A percentile compares a stretch with the other conserved stretches of the same genome.
Conservation (phyloP, 2,888 invertebrate species). For the Cheilosia scutellata region DNA sequence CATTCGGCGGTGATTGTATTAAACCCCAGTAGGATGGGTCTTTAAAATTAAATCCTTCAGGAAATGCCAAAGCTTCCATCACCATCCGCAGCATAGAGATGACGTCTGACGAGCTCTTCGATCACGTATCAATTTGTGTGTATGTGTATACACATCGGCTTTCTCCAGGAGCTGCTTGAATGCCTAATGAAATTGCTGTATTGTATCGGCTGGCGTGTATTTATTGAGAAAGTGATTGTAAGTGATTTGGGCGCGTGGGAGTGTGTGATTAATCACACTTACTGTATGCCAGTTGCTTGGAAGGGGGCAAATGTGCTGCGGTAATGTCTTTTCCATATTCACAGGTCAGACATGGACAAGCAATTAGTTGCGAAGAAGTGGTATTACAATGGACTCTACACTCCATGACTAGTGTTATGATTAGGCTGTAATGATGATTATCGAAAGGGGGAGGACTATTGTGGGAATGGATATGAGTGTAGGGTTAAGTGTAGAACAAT, state of each 20-base stretch:
- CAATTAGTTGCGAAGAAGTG: slow-evolving; percentile 35
- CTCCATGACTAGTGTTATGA: slow-evolving; percentile 39
- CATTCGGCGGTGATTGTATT: slow-evolving; percentile 30
- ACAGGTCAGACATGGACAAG: slow-evolving; percentile 36
- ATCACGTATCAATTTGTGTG: slow-evolving; percentile 45
- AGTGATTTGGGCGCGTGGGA: slow-evolving; percentile 16
- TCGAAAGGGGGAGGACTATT: background rate
- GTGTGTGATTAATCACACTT: slow-evolving; percentile 37
- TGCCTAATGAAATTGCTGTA: slow-evolving; percentile 34
- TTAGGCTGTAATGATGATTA: slow-evolving; percentile 29
- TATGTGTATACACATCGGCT: background rate
- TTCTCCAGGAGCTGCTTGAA: slow-evolving; percentile 2
- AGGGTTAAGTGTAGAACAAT: slow-evolving; percentile 19
- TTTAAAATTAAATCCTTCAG: slow-evolving; percentile 48
- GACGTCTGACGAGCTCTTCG: slow-evolving; percentile 10
- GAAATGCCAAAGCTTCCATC: slow-evolving; percentile 35
- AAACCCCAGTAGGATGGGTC: background rate
- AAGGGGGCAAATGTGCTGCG: slow-evolving; percentile 28
- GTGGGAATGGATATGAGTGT: background rate
- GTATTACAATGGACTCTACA: slow-evolving; percentile 24
- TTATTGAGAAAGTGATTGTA: slow-evolving; percentile 31
- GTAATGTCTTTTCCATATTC: slow-evolving; percentile 24
- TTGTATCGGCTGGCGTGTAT: slow-evolving; percentile 14
- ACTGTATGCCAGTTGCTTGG: slow-evolving; percentile 3
- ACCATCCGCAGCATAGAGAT: background rate